Conservation (phyloP, 2,888 invertebrate genomes). For the Zhuqinia jingwanae region DNA sequence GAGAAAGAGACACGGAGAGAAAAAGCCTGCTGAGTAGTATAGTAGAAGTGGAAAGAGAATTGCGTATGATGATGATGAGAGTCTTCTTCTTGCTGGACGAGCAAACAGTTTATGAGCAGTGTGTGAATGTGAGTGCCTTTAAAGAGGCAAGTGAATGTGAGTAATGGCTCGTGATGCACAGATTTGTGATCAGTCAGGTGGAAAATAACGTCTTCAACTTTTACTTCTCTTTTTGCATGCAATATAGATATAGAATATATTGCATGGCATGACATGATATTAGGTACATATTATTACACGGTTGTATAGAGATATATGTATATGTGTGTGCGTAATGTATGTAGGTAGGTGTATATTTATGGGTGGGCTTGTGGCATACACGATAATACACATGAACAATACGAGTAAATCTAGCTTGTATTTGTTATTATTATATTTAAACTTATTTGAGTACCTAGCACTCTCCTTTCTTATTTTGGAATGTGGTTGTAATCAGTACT, state of each 20-base stretch:
- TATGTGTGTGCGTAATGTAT: not conserved
- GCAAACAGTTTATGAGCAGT: conserved; percentile 68
- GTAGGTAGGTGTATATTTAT: not conserved
- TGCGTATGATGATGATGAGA: conserved; percentile 29
- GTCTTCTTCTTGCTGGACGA: conserved; percentile 47
- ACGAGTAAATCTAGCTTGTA: too few species aligned
- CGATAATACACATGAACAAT: not conserved
- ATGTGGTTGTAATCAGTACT: conserved; percentile 57
- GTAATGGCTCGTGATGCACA: conserved; percentile 71
- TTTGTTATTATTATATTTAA: too few species aligned
- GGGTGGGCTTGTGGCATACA: too few species aligned
- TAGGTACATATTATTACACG: too few species aligned
- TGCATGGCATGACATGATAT: conserved; percentile 27
- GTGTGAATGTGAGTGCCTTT: conserved; percentile 67
- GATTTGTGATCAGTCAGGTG: conserved; percentile 70
- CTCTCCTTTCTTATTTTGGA: too few species aligned
- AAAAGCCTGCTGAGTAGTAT: conserved; percentile 32
- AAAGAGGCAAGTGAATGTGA: conserved; percentile 67
- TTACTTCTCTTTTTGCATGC: conserved; percentile 16
- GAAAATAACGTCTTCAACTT: conserved; percentile 73
- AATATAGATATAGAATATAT: too few species aligned
- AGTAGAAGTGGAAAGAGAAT: conserved; percentile 26
- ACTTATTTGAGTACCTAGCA: too few species aligned
- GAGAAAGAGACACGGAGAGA: conserved; percentile 3
- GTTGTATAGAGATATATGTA: not conserved